phyloP scores from a whole-genome alignment of 1,140 invertebrate genomes.

The Heterodera carotae region DNA sequence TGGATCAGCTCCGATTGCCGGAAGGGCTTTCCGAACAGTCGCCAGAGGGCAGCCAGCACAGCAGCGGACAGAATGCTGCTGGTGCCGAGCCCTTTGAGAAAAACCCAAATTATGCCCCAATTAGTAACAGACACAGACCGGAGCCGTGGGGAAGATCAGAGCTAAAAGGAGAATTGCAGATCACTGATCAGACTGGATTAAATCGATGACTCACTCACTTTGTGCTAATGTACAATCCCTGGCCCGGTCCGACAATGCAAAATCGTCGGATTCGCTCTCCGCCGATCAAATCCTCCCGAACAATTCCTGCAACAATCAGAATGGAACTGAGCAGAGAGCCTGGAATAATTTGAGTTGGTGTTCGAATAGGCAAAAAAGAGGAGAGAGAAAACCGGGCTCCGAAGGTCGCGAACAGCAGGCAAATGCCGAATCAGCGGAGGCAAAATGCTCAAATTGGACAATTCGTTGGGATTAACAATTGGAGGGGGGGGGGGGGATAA shows the following conservation, averaged over 20 bases:
- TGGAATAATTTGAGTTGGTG: background rate
- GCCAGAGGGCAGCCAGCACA: conserved; percentile 37
- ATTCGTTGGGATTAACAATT: conserved; percentile 11
- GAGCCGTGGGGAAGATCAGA: conserved; percentile 53
- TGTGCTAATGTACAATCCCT: conserved; percentile 14
- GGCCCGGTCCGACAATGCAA: background rate
- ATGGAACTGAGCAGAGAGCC: conserved; percentile 43
- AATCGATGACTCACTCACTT: too few species aligned
- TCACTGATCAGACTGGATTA: background rate
- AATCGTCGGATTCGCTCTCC: conserved; percentile 17
- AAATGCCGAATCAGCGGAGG: conserved; percentile 33
- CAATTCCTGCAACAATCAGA: conserved; percentile 35
- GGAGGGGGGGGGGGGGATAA: background rate
- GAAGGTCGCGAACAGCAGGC: conserved; percentile 30
- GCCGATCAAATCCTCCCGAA: conserved; percentile 18
- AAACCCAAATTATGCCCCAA: conserved; percentile 4
- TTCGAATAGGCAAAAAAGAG: background rate
- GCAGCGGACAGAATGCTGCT: conserved; percentile 51
- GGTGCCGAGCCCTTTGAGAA: conserved; percentile 43
- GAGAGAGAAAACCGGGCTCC: conserved; percentile 1
- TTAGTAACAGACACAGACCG: conserved; percentile 11
- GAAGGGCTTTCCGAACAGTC: conserved; percentile 31
- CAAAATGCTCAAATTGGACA: conserved; percentile 8
- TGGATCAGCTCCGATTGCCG: conserved; percentile 20
- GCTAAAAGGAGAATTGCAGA: conserved; percentile 19